Evolutionary conservation across 2,888 invertebrate species (phyloP).

Genomic region (Galeopsomyia nigrocyanea): DNA sequence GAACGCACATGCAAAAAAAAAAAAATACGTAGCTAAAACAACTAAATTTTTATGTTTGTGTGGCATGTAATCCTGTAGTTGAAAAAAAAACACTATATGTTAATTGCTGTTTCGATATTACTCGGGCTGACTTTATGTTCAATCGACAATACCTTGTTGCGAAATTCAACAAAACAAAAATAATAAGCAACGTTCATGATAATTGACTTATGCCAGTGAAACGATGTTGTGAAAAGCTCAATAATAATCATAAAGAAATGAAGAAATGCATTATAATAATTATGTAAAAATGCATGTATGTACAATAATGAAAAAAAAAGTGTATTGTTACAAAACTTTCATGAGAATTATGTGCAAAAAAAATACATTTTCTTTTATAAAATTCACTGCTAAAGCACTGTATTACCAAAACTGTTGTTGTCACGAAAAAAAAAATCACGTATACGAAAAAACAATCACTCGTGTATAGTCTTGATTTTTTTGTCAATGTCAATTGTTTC

Average conservation of each 20-base stretch:
- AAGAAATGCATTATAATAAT: too few species aligned
- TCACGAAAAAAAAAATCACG: constrained; percentile 25
- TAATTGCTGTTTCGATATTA: constrained; percentile 33
- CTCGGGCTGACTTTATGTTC: constrained; percentile 43
- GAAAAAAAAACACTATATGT: neutral
- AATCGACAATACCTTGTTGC: constrained; percentile 43
- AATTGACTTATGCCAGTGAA: constrained; percentile 6
- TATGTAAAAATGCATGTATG: too few species aligned
- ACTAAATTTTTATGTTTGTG: neutral
- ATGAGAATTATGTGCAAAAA: too few species aligned
- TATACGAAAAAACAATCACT: constrained; percentile 2
- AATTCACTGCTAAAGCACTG: neutral
- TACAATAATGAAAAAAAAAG: neutral
- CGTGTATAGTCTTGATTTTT: constrained; percentile 10
- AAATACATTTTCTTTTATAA: neutral
- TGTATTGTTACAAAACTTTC: neutral
- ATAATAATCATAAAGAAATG: neutral
- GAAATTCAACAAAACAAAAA: neutral
- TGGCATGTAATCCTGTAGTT: constrained; percentile 3
- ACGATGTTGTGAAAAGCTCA: constrained; percentile 1
- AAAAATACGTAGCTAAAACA: too few species aligned
- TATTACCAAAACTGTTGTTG: constrained; percentile 4
- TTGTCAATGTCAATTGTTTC: constrained; percentile 4
- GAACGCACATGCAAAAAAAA: constrained; percentile 4
- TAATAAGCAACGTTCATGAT: constrained; percentile 14